Conservation (phyloP, 2,113 vertebrate species). For the Scomber scombrus region DNA sequence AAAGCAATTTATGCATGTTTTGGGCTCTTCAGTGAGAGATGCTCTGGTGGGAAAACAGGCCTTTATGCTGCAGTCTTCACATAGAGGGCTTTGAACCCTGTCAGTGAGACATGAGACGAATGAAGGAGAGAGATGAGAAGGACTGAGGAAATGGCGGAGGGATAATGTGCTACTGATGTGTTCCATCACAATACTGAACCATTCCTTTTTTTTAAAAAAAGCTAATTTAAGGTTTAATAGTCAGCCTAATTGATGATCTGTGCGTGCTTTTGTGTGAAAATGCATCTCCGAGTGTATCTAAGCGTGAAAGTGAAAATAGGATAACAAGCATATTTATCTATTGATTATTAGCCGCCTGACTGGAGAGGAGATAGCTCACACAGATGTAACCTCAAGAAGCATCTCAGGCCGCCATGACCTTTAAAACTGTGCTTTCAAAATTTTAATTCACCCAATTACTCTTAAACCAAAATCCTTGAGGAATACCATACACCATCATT, state of each 20-base stretch:
- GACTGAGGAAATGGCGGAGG: conserved; percentile 43
- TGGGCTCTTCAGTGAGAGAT: conserved; percentile 51
- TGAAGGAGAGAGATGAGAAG: conserved; percentile 61
- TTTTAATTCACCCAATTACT: conserved; percentile 51
- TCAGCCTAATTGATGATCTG: conserved; percentile 39
- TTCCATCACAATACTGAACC: conserved; percentile 32
- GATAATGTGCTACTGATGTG: conserved; percentile 49
- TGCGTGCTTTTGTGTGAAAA: conserved; percentile 31
- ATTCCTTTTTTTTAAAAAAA: conserved; percentile 40
- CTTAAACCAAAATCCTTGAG: conserved; percentile 36
- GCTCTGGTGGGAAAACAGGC: conserved; percentile 70
- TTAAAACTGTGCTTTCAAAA: conserved; percentile 74
- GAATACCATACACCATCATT: not conserved
- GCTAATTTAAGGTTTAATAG: conserved; percentile 56
- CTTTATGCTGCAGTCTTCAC: conserved; percentile 68
- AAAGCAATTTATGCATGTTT: conserved; percentile 72
- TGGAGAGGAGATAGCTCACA: conserved; percentile 61
- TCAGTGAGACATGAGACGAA: conserved; percentile 57
- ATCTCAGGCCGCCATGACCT: conserved; percentile 74
- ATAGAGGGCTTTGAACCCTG: conserved; percentile 67
- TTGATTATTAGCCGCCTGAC: conserved; percentile 71
- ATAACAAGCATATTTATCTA: conserved; percentile 65
- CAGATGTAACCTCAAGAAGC: conserved; percentile 59
- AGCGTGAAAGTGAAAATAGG: conserved; percentile 40
- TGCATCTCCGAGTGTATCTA: conserved; percentile 17